Evolutionary conservation across 2,797 vertebrate genomes (phyloP), one percentile per base, ranked within the genome.

Genomic region (Trachurus trachurus): DNA sequence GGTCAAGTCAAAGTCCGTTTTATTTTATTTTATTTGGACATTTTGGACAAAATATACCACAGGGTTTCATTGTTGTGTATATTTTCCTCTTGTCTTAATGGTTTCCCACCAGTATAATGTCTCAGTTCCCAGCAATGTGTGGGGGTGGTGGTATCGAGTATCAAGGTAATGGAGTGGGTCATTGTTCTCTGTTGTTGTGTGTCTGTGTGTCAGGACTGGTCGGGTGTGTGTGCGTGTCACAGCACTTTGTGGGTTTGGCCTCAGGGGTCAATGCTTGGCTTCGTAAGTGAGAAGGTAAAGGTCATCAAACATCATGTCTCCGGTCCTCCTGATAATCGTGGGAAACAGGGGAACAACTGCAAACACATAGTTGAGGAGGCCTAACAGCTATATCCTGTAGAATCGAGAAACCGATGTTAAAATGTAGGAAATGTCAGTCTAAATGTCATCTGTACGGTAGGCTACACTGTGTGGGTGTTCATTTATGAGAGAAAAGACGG

Each of bases 31-130:
- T 26, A 26, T 26, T 26, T 65, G 9, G 21, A 12, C 9, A 44
- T 54, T n/a, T n/a, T 42, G 22, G 47, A 22, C 21, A 34, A 66
- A 59, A 71, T 17, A 19, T n/a, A 66, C 9, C 21, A 52, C 21
- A 22, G 9, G 40, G 13, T 60, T 42, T 21, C 26, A 50, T 21
- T 66, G 40, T 68, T 76, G 42, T 58, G 59, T 61, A 31, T 61
- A 31, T 61, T 60, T 61, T 82, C n/a, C 53, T 52, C 66, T 53
- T 61, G 39, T 26, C 31, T 34, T 66, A 70, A 59, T 77, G 59
- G 69, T 84, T 89, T 92, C 88, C 85, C 90, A 90, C 82, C 82
- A 79, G 86, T 88, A 82, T 90, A 86, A 77, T 69, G 76, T 90
- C 83, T 86, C 86, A 56, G 29, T 74, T 72, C 74, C 44, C 34